These are phyloP conservation scores for Silurus aristotelis DNA, from an alignment of 2,797 vertebrate species.

Conservation along the genomic window DNA sequence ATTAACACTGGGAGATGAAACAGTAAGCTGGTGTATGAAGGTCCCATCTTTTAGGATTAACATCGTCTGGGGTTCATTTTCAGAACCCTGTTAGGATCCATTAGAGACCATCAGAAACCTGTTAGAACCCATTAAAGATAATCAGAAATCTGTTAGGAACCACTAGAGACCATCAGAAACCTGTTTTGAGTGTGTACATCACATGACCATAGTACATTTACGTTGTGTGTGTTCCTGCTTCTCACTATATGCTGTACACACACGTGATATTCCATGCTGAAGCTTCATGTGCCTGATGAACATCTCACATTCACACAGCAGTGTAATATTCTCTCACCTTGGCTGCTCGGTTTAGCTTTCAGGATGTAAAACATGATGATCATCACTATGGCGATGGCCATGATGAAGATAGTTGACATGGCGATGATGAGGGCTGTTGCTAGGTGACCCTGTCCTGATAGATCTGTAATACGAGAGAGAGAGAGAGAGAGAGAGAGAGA, in stretches of 20 bases:
- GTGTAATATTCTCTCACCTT: conserved; percentile 74
- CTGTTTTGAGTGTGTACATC: too few relatives aligned
- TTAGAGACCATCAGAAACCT: not conserved
- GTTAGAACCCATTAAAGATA: not conserved
- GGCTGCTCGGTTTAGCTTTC: conserved; percentile 90
- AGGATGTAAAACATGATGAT: conserved; percentile 99
- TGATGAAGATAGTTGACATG: conserved; percentile 99
- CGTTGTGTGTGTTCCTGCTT: too few relatives aligned
- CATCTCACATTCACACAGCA: too few relatives aligned
- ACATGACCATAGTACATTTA: too few relatives aligned
- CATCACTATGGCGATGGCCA: conserved; percentile 97
- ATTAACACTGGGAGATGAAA: not conserved
- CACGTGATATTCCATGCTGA: too few relatives aligned
- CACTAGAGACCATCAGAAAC: too few relatives aligned
- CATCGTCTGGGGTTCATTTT: not conserved
- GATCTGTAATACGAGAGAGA: conserved; percentile 69
- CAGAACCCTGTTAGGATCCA: not conserved
- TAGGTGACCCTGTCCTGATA: conserved; percentile 89
- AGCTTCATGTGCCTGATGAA: too few relatives aligned
- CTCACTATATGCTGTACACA: too few relatives aligned
- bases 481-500: not conserved
- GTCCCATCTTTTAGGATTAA: too few relatives aligned
- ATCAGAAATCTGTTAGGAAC: not conserved
- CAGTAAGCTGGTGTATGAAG: not conserved
- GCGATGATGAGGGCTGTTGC: conserved; percentile 97